Evolutionary conservation across 53 echinoderm and acorn worm species (phyloP), one percentile per base, ranked within the genome.

Genomic region (Zoroaster sp.): DNA sequence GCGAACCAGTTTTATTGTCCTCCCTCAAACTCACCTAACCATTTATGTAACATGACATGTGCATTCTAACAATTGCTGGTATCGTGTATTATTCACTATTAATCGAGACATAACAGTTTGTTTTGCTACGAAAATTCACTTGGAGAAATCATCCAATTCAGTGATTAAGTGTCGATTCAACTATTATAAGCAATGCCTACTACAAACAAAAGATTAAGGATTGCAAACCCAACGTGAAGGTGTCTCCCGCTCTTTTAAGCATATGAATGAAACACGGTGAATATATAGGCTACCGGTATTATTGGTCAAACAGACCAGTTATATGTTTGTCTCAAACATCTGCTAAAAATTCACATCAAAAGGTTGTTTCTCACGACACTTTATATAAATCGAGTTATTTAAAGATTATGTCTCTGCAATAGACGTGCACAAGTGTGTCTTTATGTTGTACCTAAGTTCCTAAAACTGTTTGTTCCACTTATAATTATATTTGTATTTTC

Each of bases 141-240:
- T n/a, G 54, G n/a, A n/a, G n/a, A n/a, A 63, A 79, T 79, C 41
- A 28, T 63, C 55, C 30, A 55, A 40, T 63, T 79, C 40, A 37
- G 3, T 55, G 39, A 55, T 34, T 11, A 37, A 79, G 79, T 63
- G 40, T 53, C 15, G 34, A 77, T 63, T 21, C 80, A 63, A 40
- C 40, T 13, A 66, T 32, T 43, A 66, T 17, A 31, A 33, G 67
- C 40, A 45, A 68, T 34, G 45, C 80, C 59, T 28, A 36, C 66
- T 13, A 68, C 68, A 66, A 59, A 82, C 82, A 82, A 82, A 41
- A 44, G 68, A 66, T 82, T 67, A 82, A 82, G 82, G 82, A 17
- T 68, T 82, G 82, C 41, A 40, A 82, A 67, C 25, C 68, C 17
- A 28, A 32, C 68, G 33, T 39, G 3, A 33, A 66, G 65, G 66